Evolutionary conservation across 2,113 vertebrate genomes (phyloP), one percentile per base, ranked within the genome.

Genomic region (Bufo bufo): DNA sequence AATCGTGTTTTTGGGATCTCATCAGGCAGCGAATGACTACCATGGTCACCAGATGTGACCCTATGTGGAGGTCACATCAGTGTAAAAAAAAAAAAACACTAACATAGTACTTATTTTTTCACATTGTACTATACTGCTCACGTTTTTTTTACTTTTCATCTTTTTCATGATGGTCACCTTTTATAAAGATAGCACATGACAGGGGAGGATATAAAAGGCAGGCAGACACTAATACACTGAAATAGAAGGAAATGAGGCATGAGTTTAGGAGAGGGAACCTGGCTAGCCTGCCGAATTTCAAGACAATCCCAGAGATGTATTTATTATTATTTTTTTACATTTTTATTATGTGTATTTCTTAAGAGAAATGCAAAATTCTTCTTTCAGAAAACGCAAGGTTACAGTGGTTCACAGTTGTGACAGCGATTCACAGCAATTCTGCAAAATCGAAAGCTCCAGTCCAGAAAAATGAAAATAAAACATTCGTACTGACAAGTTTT

Each of bases 401-500:
- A 75, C 4, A 19, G 47, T n/a, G 63, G 17, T 84, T 33, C 47
- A 69, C 47, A 71, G 61, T 47, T 23, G 11, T 83, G 19, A 82
- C 80, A 82, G 63, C 11, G 19, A 23, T 65, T 50, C 7, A 0
- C 19, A 82, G 45, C 61, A 50, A 65, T 66, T 61, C 9, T 5
- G 3, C 45, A 13, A 33, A 17, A 8, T 6, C 54, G 47, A 84
- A 54, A 66, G 14, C 63, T 47, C 5, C 47, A 52, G 61, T 83
- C 12, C 47, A 66, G 43, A 83, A 69, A 83, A 65, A 83, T 66
- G 47, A 83, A 84, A 71, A 84, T 71, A 69, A 84, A 84, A 33
- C 65, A 69, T 0, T n/a, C 47, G 54, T 17, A 8, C 63, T 71
- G 82, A 84, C 83, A 72, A 85, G 69, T 77, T 61, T 77, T 77